These are phyloP conservation scores for Lithophane leautieri DNA, from an alignment of 2,888 invertebrate species.

Conservation along the genomic window DNA sequence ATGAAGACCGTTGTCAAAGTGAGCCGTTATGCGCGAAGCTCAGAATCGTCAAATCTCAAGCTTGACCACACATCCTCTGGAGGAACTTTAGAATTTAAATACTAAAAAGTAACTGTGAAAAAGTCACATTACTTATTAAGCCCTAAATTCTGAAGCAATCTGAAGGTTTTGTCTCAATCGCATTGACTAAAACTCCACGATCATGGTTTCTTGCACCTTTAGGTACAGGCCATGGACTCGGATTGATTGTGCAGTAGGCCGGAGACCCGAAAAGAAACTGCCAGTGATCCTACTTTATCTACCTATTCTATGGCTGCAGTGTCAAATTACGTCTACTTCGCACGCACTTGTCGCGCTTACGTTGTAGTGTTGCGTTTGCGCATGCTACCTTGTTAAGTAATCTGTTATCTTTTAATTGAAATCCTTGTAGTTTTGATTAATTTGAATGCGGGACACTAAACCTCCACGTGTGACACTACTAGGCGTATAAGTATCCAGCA, in stretches of 20 bases:
- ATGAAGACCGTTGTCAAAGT: neutral
- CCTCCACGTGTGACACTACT: neutral
- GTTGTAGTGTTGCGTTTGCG: neutral
- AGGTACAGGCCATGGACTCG: no score
- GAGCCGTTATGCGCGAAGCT: neutral
- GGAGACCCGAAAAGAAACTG: neutral
- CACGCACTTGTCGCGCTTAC: slow-evolving; percentile 31
- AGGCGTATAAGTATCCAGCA: neutral
- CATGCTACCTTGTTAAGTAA: slow-evolving; percentile 18
- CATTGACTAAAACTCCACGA: neutral
- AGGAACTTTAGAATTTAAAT: neutral
- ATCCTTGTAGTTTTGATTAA: neutral
- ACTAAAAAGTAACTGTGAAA: neutral
- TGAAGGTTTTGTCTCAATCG: neutral
- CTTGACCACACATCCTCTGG: neutral
- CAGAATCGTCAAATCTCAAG: neutral
- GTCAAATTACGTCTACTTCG: slow-evolving; percentile 21
- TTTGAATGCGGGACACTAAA: neutral
- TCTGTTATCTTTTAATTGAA: slow-evolving; percentile 23
- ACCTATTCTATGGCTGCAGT: neutral
- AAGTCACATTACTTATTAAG: neutral
- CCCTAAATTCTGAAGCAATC: neutral
- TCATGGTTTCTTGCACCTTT: neutral
- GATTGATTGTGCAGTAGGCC: neutral
- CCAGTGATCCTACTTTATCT: neutral